These are phyloP conservation scores for Trachelipus rathkii DNA, from an alignment of 1,140 invertebrate species.

Conservation along the genomic window DNA sequence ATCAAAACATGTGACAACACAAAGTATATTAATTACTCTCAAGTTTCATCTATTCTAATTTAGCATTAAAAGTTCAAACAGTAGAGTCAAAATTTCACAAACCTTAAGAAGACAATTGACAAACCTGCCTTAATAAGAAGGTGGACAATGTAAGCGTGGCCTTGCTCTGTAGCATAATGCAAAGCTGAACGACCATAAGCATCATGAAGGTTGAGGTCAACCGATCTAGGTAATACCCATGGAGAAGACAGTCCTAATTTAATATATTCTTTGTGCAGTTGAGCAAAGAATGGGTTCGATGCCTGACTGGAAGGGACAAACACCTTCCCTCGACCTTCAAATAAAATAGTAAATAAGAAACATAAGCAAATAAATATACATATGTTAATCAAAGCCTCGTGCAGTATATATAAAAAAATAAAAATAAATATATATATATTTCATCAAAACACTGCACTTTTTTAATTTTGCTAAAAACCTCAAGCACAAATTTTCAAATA, in stretches of 20 bases:
- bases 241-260: conserved; percentile 26
- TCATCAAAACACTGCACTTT: too few relatives aligned
- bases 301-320: conserved; percentile 28
- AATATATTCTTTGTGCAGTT: conserved; percentile 35
- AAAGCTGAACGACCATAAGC: conserved; percentile 56
- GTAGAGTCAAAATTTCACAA: too few relatives aligned
- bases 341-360: conserved; percentile 49
- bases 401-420: too few relatives aligned
- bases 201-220: conserved; percentile 56
- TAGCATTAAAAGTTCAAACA: too few relatives aligned
- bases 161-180: conserved; percentile 60
- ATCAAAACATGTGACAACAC: too few relatives aligned
- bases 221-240: conserved; percentile 38
- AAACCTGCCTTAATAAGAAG: conserved; percentile 50
- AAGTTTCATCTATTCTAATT: too few relatives aligned
- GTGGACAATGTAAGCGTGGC: conserved; percentile 55
- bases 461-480: too few relatives aligned
- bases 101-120: conserved; percentile 1
- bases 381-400: too few relatives aligned
- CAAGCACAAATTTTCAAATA: too few relatives aligned
- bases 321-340: conserved; percentile 49
- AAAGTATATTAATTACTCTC: too few relatives aligned
- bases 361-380: neutral
- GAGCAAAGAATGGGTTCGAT: conserved; percentile 36
- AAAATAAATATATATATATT: too few relatives aligned